A percentile compares a stretch with the other conserved stretches of the same genome.
Evolutionary conservation across 2,888 invertebrate genomes (phyloP).

Genomic region (Hartigia nigra): DNA sequence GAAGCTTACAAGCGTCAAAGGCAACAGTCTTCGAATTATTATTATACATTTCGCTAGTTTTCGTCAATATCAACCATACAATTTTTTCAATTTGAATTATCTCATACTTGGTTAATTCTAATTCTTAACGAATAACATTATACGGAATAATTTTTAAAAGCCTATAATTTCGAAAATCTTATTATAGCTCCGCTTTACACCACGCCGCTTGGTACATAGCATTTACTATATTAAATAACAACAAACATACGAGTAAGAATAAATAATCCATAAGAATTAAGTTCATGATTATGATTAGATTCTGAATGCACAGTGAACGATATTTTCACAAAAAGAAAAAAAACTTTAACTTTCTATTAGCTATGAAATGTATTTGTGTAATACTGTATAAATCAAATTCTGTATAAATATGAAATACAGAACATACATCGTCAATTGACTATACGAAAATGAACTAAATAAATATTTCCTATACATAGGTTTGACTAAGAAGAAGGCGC

Average conservation of each 20-base stretch:
- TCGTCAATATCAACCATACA: background rate
- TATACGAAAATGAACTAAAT: background rate
- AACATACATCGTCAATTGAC: background rate
- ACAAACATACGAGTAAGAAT: background rate
- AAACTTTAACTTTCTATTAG: background rate
- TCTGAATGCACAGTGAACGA: background rate
- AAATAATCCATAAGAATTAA: background rate
- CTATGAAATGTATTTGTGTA: background rate
- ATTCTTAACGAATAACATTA: background rate
- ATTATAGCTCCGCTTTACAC: background rate
- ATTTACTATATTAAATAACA: background rate
- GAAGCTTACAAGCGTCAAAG: background rate
- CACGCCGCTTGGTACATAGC: background rate
- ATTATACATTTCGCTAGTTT: background rate
- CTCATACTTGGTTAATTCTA: background rate
- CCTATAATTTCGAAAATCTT: background rate
- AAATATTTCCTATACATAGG: background rate
- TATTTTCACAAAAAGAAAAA: background rate
- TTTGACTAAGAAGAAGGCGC: background rate
- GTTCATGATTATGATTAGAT: background rate
- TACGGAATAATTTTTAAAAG: background rate
- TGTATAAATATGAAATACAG: background rate
- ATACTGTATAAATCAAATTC: background rate
- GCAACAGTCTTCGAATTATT: background rate
- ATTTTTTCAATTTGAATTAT: background rate